Percentiles rank a stretch among this genome's conserved stretches.
Evolutionary conservation across 2,797 vertebrate species (phyloP).

Genomic region (Cyprinella venusta): DNA sequence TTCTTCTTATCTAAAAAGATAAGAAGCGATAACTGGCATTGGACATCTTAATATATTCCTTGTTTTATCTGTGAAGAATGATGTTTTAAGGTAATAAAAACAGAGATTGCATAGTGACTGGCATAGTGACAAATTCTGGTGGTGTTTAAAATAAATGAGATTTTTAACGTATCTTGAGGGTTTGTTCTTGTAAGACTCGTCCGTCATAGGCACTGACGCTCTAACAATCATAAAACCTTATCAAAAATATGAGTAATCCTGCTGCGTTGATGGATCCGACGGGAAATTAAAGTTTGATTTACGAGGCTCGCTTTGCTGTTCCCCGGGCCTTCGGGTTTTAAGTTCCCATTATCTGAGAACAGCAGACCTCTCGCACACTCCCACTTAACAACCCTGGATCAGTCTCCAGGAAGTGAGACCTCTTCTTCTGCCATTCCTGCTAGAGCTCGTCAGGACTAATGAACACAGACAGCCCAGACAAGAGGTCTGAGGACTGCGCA

Average conservation of each 20-base stretch:
- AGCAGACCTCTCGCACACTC: conserved; percentile 31
- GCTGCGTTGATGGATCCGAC: conserved; percentile 44
- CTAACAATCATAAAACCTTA: conserved; percentile 47
- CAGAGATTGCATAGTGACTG: neutral
- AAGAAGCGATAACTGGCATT: neutral
- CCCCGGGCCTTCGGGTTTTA: conserved; percentile 35
- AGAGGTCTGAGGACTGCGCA: conserved; percentile 25
- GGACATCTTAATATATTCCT: neutral
- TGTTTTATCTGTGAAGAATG: neutral
- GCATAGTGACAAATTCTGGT: conserved; percentile 30
- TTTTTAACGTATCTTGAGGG: conserved; percentile 33
- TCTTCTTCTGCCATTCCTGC: conserved; percentile 41
- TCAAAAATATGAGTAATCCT: conserved; percentile 58
- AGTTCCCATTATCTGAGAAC: conserved; percentile 54
- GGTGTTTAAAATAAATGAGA: conserved; percentile 35
- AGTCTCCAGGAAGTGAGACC: conserved; percentile 43
- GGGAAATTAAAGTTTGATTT: conserved; percentile 61
- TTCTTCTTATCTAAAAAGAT: neutral
- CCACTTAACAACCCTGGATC: conserved; percentile 50
- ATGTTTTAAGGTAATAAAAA: neutral
- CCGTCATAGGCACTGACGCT: conserved; percentile 22
- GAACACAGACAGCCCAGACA: conserved; percentile 46
- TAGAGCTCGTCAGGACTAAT: conserved; percentile 49
- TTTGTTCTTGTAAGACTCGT: neutral
- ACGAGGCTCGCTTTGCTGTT: conserved; percentile 43